These are phyloP conservation scores for Pteromalus puparum DNA, from an alignment of 1,140 invertebrate species.

Conservation along the genomic window DNA sequence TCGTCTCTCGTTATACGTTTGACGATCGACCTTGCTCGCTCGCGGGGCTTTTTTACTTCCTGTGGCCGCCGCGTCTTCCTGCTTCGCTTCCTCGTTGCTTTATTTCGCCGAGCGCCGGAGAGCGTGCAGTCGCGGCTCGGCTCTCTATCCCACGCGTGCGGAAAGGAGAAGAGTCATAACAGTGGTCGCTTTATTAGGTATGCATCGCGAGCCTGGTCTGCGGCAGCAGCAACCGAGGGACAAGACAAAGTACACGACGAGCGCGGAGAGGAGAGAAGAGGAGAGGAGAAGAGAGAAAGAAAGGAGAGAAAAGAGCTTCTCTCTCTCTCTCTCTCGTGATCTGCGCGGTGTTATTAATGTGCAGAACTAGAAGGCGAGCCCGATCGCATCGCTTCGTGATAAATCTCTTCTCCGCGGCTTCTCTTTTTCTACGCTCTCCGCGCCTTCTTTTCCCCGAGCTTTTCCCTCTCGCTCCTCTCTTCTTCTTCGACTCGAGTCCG, in stretches of 20 bases:
- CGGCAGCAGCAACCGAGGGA: slow-evolving; percentile 50
- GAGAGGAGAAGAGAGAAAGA: slow-evolving; percentile 25
- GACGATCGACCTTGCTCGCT: slow-evolving; percentile 57
- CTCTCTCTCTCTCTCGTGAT: slow-evolving; percentile 53
- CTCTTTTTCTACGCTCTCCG: slow-evolving; percentile 56
- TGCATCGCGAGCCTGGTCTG: slow-evolving; percentile 54
- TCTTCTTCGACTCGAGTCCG: too few species aligned
- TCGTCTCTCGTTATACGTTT: slow-evolving; percentile 51
- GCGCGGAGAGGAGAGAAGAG: background rate
- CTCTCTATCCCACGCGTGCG: slow-evolving; percentile 41
- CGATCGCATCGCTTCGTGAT: slow-evolving; percentile 74
- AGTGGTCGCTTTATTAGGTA: slow-evolving; percentile 71
- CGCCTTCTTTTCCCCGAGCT: slow-evolving; percentile 31
- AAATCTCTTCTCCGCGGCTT: slow-evolving; percentile 70
- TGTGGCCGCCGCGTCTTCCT: background rate
- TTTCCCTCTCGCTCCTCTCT: slow-evolving; percentile 21
- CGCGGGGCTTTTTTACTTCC: background rate
- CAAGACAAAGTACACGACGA: slow-evolving; percentile 53
- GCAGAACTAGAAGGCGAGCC: slow-evolving; percentile 68
- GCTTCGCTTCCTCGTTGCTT: slow-evolving; percentile 32
- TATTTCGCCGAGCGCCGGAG: slow-evolving; percentile 21
- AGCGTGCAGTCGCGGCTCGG: background rate
- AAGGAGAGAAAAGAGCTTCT: slow-evolving; percentile 52
- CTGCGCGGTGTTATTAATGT: slow-evolving; percentile 71
- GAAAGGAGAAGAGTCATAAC: slow-evolving; percentile 57